These are phyloP conservation scores for Sminthopsis crassicaudata DNA, from an alignment of 2,113 vertebrate genomes.

Conservation along the genomic window DNA sequence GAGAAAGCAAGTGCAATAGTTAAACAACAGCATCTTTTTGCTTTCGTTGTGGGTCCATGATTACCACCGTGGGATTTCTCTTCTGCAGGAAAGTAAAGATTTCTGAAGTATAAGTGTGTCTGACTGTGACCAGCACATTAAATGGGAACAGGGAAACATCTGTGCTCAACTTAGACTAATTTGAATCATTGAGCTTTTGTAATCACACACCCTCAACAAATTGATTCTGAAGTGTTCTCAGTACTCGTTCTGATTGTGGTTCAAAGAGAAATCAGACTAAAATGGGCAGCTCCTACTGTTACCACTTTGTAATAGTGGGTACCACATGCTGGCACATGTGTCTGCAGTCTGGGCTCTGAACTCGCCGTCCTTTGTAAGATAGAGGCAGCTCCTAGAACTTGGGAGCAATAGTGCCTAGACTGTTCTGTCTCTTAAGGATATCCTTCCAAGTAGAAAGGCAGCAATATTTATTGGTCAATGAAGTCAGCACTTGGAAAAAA, in stretches of 20 bases:
- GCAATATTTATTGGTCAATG: neutral
- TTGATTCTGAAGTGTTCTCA: conserved; percentile 14
- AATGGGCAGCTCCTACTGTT: neutral
- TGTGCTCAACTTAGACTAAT: neutral
- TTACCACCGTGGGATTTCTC: conserved; percentile 1
- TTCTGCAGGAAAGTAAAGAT: neutral
- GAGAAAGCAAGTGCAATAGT: conserved; percentile 30
- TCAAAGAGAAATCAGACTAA: conserved; percentile 17
- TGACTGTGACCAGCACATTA: neutral
- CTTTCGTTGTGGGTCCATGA: conserved; percentile 35
- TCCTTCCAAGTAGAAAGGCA: neutral
- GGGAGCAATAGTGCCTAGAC: neutral
- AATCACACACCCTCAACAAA: neutral
- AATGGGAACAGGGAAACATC: neutral
- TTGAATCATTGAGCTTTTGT: neutral
- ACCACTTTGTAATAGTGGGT: neutral
- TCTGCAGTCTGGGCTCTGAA: neutral
- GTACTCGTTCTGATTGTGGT: neutral
- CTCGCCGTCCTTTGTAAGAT: neutral
- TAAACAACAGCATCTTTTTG: conserved; percentile 46
- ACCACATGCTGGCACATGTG: neutral
- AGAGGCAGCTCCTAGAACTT: neutral
- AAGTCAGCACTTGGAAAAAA: neutral
- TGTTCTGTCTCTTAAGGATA: neutral
- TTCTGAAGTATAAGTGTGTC: neutral